Conservation (phyloP, 2,113 vertebrate genomes). For the Myotis yumanensis region DNA sequence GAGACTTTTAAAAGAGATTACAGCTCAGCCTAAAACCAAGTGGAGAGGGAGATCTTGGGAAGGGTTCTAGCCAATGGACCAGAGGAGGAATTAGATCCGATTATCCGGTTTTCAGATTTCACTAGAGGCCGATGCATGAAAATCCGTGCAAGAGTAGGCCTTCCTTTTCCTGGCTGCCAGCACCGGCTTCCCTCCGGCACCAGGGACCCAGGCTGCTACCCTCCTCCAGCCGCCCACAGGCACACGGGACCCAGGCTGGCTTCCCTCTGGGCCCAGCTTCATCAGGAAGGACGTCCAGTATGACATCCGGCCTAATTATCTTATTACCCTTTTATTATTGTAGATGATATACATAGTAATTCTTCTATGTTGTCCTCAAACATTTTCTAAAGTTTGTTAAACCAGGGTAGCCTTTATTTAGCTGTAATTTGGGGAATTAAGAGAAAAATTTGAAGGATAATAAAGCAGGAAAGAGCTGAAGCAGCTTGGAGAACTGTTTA, state of each 20-base stretch:
- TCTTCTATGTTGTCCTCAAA: neutral
- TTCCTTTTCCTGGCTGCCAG: no score
- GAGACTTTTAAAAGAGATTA: neutral
- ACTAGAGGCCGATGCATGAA: no score
- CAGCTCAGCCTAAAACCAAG: neutral
- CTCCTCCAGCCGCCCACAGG: fast-evolving
- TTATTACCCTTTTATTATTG: no score
- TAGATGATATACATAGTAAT: neutral
- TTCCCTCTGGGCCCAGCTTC: no score
- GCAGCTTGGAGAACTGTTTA: neutral
- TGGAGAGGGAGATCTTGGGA: neutral
- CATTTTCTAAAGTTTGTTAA: neutral
- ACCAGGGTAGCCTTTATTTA: neutral
- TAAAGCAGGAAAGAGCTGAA: neutral
- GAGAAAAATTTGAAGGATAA: neutral
- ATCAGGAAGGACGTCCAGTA: no score
- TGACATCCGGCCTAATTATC: no score
- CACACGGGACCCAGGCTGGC: no score
- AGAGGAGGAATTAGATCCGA: neutral
- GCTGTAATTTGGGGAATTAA: neutral
- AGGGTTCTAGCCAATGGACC: neutral
- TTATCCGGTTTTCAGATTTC: neutral
- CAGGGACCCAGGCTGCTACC: no score
- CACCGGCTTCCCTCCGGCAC: no score
- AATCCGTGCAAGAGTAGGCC: no score